phyloP scores from a whole-genome alignment of 2,797 vertebrate genomes.

The Enteromius mattozi region DNA sequence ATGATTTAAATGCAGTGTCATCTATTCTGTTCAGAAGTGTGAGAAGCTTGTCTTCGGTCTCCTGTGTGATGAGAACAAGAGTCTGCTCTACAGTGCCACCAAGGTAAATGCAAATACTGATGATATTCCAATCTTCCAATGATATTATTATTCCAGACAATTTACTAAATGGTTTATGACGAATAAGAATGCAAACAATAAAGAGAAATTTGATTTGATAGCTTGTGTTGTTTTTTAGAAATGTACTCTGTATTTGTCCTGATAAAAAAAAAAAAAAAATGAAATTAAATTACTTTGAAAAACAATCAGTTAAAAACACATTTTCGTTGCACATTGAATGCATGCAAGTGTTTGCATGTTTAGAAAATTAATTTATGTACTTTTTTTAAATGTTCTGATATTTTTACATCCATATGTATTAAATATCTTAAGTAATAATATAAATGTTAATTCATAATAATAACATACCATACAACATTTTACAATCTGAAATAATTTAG shows the following conservation, averaged over 20 bases:
- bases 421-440: neutral
- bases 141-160: neutral
- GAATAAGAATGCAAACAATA: neutral
- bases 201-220: neutral
- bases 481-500: neutral
- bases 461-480: neutral
- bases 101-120: conserved; percentile 61
- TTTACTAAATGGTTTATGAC: neutral
- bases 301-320: neutral
- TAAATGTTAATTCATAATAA: neutral
- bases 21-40: conserved; percentile 67
- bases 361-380: neutral
- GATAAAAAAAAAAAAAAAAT: neutral
- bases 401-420: neutral
- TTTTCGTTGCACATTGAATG: neutral
- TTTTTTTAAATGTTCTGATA: neutral
- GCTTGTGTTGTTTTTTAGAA: neutral
- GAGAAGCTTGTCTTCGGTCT: conserved; percentile 72
- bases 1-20: conserved; percentile 5
- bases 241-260: neutral
- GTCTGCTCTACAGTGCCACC: conserved; percentile 44
- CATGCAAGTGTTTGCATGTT: neutral
- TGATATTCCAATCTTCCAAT: neutral
- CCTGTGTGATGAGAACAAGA: conserved; percentile 64
- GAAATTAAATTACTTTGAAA: neutral